Conservation (phyloP, 1,140 invertebrate species). For the Polyergus mexicanus region DNA sequence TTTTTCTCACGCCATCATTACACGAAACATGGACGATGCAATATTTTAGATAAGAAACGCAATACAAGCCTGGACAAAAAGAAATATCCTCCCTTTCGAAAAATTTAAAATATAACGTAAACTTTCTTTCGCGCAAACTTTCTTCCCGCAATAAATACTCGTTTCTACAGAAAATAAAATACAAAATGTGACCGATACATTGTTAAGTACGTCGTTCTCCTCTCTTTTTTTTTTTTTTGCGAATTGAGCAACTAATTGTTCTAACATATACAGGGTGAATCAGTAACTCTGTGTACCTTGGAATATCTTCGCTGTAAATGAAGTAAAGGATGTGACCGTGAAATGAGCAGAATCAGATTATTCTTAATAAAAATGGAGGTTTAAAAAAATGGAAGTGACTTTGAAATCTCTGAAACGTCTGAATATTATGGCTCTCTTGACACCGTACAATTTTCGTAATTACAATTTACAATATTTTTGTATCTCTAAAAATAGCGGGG, state of each 20-base stretch:
- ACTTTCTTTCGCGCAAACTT: neutral
- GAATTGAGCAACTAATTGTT: neutral
- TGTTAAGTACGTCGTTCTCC: neutral
- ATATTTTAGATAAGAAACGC: conserved; percentile 36
- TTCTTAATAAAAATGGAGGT: no score
- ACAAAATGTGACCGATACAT: neutral
- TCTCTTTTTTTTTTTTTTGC: neutral
- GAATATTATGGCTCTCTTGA: no score
- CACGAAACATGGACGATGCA: neutral
- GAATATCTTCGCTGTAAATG: no score
- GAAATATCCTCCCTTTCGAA: neutral
- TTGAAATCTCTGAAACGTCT: no score
- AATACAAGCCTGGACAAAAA: neutral
- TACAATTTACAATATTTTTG: no score
- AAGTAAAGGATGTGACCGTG: no score
- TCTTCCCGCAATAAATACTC: neutral
- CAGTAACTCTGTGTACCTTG: no score
- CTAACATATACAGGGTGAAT: neutral
- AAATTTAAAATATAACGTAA: neutral
- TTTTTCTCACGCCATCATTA: neutral
- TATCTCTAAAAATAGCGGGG: no score
- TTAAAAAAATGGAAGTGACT: no score
- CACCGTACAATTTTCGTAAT: no score
- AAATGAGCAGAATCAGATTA: no score
- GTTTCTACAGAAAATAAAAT: neutral